Percentiles rank a stretch among this genome's conserved stretches.
Conservation (phyloP, 64 coral and sea anemone species). For the Pocillopora damicornis region DNA sequence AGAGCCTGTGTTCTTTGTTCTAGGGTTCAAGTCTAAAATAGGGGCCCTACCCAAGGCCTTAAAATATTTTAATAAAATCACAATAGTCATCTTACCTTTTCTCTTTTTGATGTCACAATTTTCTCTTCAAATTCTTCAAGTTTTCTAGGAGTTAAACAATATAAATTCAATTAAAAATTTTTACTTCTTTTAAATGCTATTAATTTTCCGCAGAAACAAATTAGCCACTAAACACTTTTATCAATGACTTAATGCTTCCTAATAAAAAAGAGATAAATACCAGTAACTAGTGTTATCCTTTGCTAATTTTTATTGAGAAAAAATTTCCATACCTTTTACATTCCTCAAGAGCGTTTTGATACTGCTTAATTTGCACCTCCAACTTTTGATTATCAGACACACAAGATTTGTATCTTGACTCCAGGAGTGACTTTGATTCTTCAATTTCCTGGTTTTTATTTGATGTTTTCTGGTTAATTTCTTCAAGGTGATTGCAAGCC, state of each 20-base stretch:
- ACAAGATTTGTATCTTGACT: constrained; percentile 68
- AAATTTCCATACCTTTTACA: constrained; percentile 52
- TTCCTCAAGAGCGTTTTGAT: constrained; percentile 45
- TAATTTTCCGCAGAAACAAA: too few relatives aligned
- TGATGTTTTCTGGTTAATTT: constrained; percentile 64
- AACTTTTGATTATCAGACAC: constrained; percentile 64
- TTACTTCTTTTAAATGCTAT: too few relatives aligned
- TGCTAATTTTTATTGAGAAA: too few relatives aligned
- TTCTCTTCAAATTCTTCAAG: constrained; percentile 42
- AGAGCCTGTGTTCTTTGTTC: too few relatives aligned
- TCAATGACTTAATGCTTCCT: too few relatives aligned
- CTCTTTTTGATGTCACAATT: constrained; percentile 40
- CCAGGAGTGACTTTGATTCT: constrained; percentile 51
- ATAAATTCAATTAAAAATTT: too few relatives aligned
- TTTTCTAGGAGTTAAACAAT: background rate
- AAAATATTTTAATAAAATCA: background rate
- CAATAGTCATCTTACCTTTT: constrained; percentile 39
- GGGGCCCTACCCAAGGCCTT: background rate
- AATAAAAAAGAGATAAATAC: too few relatives aligned
- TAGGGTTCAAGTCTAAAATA: background rate
- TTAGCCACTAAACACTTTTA: too few relatives aligned
- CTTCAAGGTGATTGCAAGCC: constrained; percentile 62
- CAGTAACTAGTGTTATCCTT: too few relatives aligned
- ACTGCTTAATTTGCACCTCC: constrained; percentile 59
- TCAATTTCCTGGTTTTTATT: constrained; percentile 56